phyloP scores from a whole-genome alignment of 2,113 vertebrate genomes.

The Clinocottus analis region DNA sequence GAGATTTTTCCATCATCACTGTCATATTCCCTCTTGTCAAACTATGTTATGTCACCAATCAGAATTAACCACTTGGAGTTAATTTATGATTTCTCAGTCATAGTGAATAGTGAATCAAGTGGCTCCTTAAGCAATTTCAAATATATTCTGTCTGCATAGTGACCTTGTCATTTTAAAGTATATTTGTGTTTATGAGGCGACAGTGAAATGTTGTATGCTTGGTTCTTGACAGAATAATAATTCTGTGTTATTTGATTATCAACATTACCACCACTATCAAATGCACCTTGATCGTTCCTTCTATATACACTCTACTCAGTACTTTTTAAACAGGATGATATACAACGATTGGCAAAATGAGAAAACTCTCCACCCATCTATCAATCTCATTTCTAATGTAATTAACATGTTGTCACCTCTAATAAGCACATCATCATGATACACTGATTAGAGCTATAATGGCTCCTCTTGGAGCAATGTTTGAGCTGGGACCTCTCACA shows the following conservation, averaged over 20 bases:
- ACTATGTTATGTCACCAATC: background rate
- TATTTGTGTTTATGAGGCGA: conserved; percentile 1
- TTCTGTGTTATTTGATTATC: background rate
- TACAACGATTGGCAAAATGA: background rate
- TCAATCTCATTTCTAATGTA: conserved; percentile 10
- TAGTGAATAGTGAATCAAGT: background rate
- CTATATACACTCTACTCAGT: background rate
- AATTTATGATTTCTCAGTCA: background rate
- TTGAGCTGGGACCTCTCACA: background rate
- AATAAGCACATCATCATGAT: background rate
- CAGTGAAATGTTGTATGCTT: background rate
- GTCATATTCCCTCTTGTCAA: background rate
- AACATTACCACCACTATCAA: background rate
- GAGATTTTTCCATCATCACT: background rate
- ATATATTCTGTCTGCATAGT: background rate
- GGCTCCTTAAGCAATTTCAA: background rate
- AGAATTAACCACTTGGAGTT: background rate
- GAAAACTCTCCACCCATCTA: background rate
- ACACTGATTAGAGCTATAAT: conserved; percentile 11
- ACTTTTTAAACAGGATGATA: background rate
- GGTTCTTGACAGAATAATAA: background rate
- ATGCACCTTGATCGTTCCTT: background rate
- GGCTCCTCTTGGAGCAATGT: background rate
- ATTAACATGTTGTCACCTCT: conserved; percentile 1
- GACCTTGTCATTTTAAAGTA: background rate